A percentile compares a stretch with the other conserved stretches of the same genome.
Conservation (phyloP, 30 jellyfish, hydroid and myxozoan genomes). For the Aurelia aurita complex sp. Pacific region DNA sequence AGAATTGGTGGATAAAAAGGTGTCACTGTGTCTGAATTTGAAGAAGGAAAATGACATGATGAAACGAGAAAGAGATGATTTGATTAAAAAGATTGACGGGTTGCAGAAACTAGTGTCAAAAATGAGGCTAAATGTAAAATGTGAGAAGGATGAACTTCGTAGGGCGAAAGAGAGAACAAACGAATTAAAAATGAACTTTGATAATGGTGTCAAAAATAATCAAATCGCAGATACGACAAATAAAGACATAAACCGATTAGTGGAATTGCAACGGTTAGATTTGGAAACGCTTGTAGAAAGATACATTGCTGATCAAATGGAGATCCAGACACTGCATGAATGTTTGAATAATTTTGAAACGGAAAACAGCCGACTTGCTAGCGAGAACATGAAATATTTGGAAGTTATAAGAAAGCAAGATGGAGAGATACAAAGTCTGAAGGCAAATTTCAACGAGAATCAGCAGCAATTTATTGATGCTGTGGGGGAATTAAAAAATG, state of each 20-base stretch:
- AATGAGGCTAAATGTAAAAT: not conserved
- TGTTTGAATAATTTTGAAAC: not conserved
- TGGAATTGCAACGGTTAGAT: not conserved
- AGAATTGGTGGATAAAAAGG: not conserved
- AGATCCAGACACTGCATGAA: not conserved
- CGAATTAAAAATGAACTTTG: not conserved
- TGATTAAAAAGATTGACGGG: not conserved
- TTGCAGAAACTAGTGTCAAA: not conserved
- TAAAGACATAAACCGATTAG: not conserved
- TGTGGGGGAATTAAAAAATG: not conserved
- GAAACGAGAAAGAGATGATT: not conserved
- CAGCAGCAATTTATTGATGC: not conserved
- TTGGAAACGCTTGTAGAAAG: not conserved
- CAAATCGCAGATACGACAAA: not conserved
- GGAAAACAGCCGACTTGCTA: not conserved
- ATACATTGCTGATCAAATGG: not conserved
- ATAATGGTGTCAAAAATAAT: not conserved
- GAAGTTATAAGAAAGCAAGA: conserved; percentile 6
- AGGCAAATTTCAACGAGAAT: not conserved
- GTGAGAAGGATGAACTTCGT: not conserved
- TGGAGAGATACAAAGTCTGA: not conserved
- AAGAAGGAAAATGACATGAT: not conserved
- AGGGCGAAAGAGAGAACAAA: not conserved
- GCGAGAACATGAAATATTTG: not conserved
- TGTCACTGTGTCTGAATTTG: not conserved